Evolutionary conservation across 1,140 invertebrate genomes (phyloP).

Genomic region (Pissodes strobi): DNA sequence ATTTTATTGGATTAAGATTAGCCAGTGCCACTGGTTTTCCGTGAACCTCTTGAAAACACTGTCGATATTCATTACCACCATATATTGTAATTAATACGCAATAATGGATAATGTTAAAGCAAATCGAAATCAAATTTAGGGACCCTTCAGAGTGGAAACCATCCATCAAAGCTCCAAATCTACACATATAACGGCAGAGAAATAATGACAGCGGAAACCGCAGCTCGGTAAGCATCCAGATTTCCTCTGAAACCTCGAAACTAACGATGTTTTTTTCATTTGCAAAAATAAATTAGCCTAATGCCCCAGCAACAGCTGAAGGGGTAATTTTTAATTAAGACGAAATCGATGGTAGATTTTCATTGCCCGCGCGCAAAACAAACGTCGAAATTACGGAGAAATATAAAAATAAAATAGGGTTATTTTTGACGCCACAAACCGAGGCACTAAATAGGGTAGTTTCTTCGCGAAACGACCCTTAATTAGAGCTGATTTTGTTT

Average conservation of each 20-base stretch:
- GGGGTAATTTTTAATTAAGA: conserved; percentile 22
- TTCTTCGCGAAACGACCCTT: not conserved
- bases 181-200: too few relatives aligned
- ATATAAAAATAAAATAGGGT: conserved; percentile 9
- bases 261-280: conserved; percentile 20
- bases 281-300: conserved; percentile 16
- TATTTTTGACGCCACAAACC: conserved; percentile 7
- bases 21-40: too few relatives aligned
- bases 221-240: conserved; percentile 9
- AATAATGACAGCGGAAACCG: conserved; percentile 7
- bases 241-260: conserved; percentile 18
- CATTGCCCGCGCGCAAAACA: not conserved
- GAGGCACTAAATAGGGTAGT: not conserved
- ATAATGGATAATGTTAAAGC: too few relatives aligned
- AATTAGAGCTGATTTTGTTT: conserved; percentile 1
- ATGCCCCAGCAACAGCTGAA: conserved; percentile 14
- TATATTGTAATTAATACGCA: too few relatives aligned
- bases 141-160: too few relatives aligned
- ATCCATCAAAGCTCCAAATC: too few relatives aligned
- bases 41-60: too few relatives aligned
- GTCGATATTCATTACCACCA: too few relatives aligned
- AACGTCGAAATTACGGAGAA: not conserved
- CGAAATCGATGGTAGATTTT: conserved; percentile 10
- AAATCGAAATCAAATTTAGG: too few relatives aligned
- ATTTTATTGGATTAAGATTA: too few relatives aligned